Percentiles rank a stretch among this genome's conserved stretches.
Evolutionary conservation across 2,113 vertebrate species (phyloP).

Genomic region (Tupaia tana): DNA sequence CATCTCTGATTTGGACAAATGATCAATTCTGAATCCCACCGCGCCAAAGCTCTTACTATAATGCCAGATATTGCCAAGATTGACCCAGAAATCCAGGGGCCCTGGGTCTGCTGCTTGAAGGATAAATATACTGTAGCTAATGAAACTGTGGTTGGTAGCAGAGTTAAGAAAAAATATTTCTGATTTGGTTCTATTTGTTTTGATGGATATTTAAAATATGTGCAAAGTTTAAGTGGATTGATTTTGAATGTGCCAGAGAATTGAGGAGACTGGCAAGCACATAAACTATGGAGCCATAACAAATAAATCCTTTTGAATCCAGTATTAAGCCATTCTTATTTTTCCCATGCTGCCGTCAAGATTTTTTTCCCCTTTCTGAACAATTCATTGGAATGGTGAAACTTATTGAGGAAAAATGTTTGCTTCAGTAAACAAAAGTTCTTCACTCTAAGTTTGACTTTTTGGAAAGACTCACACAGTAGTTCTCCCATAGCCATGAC

Average conservation of each 20-base stretch:
- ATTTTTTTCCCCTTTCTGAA: neutral
- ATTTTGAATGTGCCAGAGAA: neutral
- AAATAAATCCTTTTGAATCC: neutral
- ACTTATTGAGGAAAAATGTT: neutral
- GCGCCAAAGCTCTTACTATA: neutral
- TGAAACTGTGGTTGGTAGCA: neutral
- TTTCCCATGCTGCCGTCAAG: neutral
- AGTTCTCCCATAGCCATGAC: too few relatives aligned
- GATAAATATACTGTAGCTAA: neutral
- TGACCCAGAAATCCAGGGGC: neutral
- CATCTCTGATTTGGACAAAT: neutral
- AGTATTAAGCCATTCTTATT: neutral
- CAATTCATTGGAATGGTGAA: neutral
- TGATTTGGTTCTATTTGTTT: slow-evolving; percentile 3
- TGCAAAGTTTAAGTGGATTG: neutral
- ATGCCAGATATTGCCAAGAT: neutral
- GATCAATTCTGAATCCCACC: neutral
- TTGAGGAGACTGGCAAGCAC: neutral
- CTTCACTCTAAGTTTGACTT: neutral
- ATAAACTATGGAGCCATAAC: neutral
- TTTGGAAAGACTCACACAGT: neutral
- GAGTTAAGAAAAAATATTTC: neutral
- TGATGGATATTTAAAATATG: slow-evolving; percentile 35
- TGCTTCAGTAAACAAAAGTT: neutral
- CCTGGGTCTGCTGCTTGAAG: neutral